A percentile compares a stretch with the other conserved stretches of the same genome.
phyloP scores from a whole-genome alignment of 2,888 invertebrate genomes.

The Byasa hedistus region DNA sequence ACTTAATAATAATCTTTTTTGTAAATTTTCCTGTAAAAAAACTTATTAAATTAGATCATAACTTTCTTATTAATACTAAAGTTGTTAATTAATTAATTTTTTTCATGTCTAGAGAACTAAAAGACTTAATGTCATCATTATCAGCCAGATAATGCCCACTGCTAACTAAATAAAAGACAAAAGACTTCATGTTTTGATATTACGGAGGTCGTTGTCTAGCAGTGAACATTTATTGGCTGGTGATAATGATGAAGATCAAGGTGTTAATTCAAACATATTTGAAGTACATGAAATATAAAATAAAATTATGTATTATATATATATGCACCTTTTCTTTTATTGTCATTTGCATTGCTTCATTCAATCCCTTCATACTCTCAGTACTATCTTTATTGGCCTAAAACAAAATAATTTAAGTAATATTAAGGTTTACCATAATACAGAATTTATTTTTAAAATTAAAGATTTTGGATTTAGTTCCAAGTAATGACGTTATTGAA shows the following conservation, averaged over 20 bases:
- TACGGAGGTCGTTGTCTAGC: too few relatives aligned
- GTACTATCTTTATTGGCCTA: constrained; percentile 65
- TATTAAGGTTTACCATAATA: background rate
- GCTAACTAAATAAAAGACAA: too few relatives aligned
- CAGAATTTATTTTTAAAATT: too few relatives aligned
- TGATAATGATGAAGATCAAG: too few relatives aligned
- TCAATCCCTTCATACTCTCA: constrained; percentile 64
- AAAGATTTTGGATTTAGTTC: too few relatives aligned
- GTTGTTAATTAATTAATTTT: background rate
- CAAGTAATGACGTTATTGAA: too few relatives aligned
- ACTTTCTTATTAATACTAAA: background rate
- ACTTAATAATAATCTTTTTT: constrained; percentile 62
- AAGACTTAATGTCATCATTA: background rate
- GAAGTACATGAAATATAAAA: background rate
- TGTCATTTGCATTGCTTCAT: constrained; percentile 52
- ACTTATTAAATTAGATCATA: background rate
- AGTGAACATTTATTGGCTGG: too few relatives aligned
- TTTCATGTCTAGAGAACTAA: too few relatives aligned
- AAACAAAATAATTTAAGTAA: constrained; percentile 39
- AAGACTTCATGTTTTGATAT: too few relatives aligned
- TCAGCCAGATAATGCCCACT: too few relatives aligned
- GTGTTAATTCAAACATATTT: too few relatives aligned
- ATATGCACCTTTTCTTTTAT: constrained; percentile 75
- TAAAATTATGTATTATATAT: constrained; percentile 4
- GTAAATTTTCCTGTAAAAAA: constrained; percentile 53